Evolutionary conservation across 2,797 vertebrate species (phyloP), one percentile per base, ranked within the genome.

Genomic region (Sebastes flavidus): DNA sequence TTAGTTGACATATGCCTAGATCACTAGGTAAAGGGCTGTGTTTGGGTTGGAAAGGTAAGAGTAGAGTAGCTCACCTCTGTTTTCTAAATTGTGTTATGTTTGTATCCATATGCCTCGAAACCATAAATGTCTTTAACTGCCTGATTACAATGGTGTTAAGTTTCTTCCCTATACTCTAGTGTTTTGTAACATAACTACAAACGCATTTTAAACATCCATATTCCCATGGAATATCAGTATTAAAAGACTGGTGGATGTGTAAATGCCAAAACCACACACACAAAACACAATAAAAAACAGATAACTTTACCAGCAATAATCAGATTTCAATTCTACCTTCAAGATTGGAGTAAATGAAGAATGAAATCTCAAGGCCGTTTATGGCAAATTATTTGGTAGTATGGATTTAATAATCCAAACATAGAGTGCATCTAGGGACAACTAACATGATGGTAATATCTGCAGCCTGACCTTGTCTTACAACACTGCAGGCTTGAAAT

Each of bases 401-500:
- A 7, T 69, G 24, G 4, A 42, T 61, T 30, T 65, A 66, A 70
- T 32, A 63, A 24, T 13, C 24, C 16, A 77, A 65, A 75, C 38
- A 56, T 34, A 56, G 16, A 59, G 49, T 36, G 46, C 29, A 81
- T 25, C 36, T 22, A 2, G 6, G 66, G 66, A 67, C 42, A 32
- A 18, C n/a, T 8, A 55, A 69, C 66, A 74, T 42, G 34, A 42
- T 18, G 67, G 49, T 72, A 59, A 78, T 76, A 52, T 56, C 62
- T 22, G 54, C 52, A 52, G 30, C 46, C 61, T 80, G 81, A 68
- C 72, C 77, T 84, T 80, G 49, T 34, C 24, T 75, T 52, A 70
- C 61, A 70, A 78, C 54, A 20, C 46, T 63, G 42, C 5, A 27
- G 60, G 22, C 34, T 89, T 83, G 78, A 72, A 84, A 87, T 76